Evolutionary conservation across 2,797 vertebrate species (phyloP).

Genomic region (Naso thynnoides): DNA sequence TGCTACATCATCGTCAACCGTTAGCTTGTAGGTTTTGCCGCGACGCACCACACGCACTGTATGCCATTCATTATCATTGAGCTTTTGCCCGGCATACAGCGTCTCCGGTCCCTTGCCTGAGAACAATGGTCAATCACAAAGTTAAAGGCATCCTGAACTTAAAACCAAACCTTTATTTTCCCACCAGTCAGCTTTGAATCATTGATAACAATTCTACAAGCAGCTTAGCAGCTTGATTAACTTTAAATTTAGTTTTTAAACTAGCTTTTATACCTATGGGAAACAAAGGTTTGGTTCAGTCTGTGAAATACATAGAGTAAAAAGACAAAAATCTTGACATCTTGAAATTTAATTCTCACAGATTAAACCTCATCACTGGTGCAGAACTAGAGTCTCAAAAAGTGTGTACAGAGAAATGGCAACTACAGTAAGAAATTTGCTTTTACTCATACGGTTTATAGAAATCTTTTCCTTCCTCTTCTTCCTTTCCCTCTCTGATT

Average conservation of each 20-base stretch:
- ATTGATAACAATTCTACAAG: not conserved
- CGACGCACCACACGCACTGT: slow-evolving; percentile 96
- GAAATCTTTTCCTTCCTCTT: slow-evolving; percentile 43
- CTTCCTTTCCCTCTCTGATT: not conserved
- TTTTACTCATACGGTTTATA: slow-evolving; percentile 78
- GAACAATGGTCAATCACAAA: slow-evolving; percentile 86
- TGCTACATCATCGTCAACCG: slow-evolving; percentile 97
- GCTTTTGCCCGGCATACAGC: slow-evolving; percentile 98
- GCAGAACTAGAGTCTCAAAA: slow-evolving; percentile 7
- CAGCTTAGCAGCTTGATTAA: not conserved
- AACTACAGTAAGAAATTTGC: slow-evolving; percentile 39
- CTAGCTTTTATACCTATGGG: slow-evolving; percentile 32
- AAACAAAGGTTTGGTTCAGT: slow-evolving; percentile 81
- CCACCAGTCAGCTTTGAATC: slow-evolving; percentile 24
- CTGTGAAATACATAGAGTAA: slow-evolving; percentile 54
- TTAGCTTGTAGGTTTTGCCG: slow-evolving; percentile 98
- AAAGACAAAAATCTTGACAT: slow-evolving; percentile 36
- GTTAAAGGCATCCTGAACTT: slow-evolving; percentile 84
- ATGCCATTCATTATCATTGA: slow-evolving; percentile 99
- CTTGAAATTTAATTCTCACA: slow-evolving; percentile 28
- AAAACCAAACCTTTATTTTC: slow-evolving; percentile 84
- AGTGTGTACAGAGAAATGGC: slow-evolving; percentile 14
- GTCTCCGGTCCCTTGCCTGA: slow-evolving; percentile 99
- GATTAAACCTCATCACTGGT: slow-evolving; percentile 23
- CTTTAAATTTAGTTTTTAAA: slow-evolving; percentile 1